Conservation (phyloP, 2,113 vertebrate species). For the Aegithalos caudatus region DNA sequence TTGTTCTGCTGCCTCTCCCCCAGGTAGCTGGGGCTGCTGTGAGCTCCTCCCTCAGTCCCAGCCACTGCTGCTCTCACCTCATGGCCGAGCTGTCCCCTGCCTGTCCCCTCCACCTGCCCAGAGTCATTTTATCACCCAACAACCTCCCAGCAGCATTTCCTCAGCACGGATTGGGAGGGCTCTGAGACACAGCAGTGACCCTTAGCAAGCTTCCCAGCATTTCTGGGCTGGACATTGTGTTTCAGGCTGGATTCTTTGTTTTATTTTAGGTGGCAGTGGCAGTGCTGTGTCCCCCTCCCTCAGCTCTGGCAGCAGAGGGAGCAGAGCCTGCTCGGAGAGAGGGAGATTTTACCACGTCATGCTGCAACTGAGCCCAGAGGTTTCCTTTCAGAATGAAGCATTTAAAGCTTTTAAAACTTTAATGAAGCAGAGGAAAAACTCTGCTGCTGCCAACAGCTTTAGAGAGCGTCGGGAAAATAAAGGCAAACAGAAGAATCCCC, state of each 20-base stretch:
- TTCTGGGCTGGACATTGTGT: rapidly evolving
- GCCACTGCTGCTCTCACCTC: not conserved
- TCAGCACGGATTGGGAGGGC: not conserved
- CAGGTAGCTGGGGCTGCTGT: not conserved
- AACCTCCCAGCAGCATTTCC: not conserved
- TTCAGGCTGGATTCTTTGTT: not conserved
- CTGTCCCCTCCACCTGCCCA: not conserved
- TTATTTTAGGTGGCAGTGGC: not conserved
- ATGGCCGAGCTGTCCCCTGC: not conserved
- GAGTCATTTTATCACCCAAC: not conserved
- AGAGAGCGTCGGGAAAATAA: not conserved
- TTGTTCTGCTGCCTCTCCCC: not conserved
- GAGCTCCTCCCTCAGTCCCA: not conserved
- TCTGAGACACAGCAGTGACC: rapidly evolving
- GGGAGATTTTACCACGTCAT: not conserved
- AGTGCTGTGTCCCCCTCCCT: not conserved
- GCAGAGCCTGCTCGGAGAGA: not conserved
- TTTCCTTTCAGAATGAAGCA: constrained; percentile 10
- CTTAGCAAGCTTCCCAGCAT: not conserved
- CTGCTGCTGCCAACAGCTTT: not conserved
- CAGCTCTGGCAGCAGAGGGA: constrained; percentile 32
- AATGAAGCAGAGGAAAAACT: constrained; percentile 32
- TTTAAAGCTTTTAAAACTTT: constrained; percentile 47
- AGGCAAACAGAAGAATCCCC: not conserved
- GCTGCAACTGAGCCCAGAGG: not conserved